Base-by-base conservation (phyloP, 2,888 invertebrate species). In the Brachynemurus nebulosus region DNA sequence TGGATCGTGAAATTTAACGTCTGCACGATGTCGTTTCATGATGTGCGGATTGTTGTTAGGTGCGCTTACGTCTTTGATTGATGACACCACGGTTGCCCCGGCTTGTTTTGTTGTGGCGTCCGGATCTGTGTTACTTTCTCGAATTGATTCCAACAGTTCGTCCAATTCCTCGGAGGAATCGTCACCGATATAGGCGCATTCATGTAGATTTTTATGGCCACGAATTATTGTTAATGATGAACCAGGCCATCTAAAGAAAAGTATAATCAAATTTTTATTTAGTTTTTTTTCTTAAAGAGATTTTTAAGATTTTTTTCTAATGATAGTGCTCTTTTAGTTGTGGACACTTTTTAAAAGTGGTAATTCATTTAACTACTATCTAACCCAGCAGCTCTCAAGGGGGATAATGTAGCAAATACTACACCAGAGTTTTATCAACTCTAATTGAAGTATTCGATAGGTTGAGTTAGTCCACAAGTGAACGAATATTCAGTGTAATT, bases 181-280 rank as follows among this genome's bases (percentile, higher is more conserved):
- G 55, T 85, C 83, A 1, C 85, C 85, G 41, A 85, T 82, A 63
- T 83, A 85, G 0, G 84, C 83, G 56, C 85, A 85, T 53, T 82
- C 79, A 53, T 82, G 80, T 0, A 85, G 68, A 57, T 84, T 80
- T 50, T 77, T 78, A 63, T 83, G 80, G 0, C 85, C 84, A 55
- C 79, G 72, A 46, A 85, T 81, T 59, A 85, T 76, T 46, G 84
- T 79, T 35, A 85, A 66, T 0, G 82, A 83, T 0, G 82, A 81
- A 0, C 85, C 85, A 0, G 81, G 82, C 71, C 76, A 79, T 57
- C 84, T 84, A 56, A 33, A 50, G 48, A 45, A 46, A 50, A 43
- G 23, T n/a, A n/a, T n/a, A n/a, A n/a, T n/a, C n/a, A n/a, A n/a
- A n/a, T n/a, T n/a, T n/a, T n/a, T n/a, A n/a, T n/a, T n/a, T n/a